Evolutionary conservation across 92 coral and sea anemone genomes (phyloP).

Genomic region (Palythoa caribaeorum): DNA sequence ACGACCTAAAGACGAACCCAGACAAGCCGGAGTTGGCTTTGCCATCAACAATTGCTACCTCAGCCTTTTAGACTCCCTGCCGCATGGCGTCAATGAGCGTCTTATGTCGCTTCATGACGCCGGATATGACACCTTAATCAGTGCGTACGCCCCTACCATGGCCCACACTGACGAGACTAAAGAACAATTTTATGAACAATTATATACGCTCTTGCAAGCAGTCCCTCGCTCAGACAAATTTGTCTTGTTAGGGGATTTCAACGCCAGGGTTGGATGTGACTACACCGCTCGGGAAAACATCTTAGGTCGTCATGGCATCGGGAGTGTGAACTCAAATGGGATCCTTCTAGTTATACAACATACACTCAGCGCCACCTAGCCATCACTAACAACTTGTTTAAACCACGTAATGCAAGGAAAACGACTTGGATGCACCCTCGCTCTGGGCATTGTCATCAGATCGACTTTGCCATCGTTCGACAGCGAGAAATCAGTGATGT

Average conservation of each 20-base stretch:
- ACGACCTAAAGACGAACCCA: conserved; percentile 1
- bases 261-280: background rate
- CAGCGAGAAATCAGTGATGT: background rate
- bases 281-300: background rate
- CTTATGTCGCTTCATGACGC: background rate
- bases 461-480: background rate
- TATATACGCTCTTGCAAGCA: background rate
- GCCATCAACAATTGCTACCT: background rate
- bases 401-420: background rate
- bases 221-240: background rate
- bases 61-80: background rate
- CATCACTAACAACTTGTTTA: background rate
- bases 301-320: background rate
- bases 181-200: background rate
- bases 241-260: background rate
- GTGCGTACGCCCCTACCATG: no score
- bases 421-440: no score
- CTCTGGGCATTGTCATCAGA: background rate
- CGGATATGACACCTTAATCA: background rate
- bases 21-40: background rate
- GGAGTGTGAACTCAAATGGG: background rate
- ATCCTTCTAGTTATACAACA: background rate
- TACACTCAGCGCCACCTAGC: background rate
- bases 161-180: no score
- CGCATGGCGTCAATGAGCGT: no score